Conservation (phyloP, 2,888 invertebrate genomes). For the Eurois occulta region DNA sequence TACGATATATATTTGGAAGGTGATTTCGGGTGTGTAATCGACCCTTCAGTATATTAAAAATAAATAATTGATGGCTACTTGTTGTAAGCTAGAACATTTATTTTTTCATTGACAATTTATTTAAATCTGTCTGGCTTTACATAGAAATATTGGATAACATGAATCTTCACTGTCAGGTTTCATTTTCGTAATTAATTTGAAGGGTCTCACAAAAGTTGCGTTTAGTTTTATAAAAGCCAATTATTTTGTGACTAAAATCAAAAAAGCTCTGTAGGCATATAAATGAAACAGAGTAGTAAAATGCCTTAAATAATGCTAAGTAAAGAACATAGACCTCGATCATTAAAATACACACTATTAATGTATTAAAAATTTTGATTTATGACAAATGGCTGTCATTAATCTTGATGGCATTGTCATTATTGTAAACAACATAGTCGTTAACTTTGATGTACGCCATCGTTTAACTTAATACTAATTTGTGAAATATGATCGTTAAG, state of each 20-base stretch:
- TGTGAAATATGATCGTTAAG: conserved; percentile 15
- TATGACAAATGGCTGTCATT: conserved; percentile 22
- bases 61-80: conserved; percentile 12
- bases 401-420: conserved; percentile 34
- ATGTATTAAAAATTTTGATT: conserved; percentile 30
- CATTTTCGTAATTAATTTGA: conserved; percentile 31
- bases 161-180: conserved; percentile 36
- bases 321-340: not conserved
- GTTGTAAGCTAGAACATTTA: conserved; percentile 22
- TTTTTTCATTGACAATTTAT: conserved; percentile 38
- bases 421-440: conserved; percentile 24
- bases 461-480: conserved; percentile 14
- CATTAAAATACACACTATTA: not conserved
- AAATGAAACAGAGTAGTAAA: not conserved
- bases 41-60: conserved; percentile 27
- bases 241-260: not conserved
- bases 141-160: conserved; percentile 33
- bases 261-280: not conserved
- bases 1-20: conserved; percentile 9
- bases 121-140: conserved; percentile 19
- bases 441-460: conserved; percentile 19
- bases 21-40: conserved; percentile 22
- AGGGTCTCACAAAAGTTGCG: conserved; percentile 11
- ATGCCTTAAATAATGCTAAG: not conserved
- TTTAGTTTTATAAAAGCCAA: conserved; percentile 11